These are phyloP conservation scores for Phalacrocorax aristotelis DNA, from an alignment of 2,113 vertebrate genomes.

Conservation along the genomic window DNA sequence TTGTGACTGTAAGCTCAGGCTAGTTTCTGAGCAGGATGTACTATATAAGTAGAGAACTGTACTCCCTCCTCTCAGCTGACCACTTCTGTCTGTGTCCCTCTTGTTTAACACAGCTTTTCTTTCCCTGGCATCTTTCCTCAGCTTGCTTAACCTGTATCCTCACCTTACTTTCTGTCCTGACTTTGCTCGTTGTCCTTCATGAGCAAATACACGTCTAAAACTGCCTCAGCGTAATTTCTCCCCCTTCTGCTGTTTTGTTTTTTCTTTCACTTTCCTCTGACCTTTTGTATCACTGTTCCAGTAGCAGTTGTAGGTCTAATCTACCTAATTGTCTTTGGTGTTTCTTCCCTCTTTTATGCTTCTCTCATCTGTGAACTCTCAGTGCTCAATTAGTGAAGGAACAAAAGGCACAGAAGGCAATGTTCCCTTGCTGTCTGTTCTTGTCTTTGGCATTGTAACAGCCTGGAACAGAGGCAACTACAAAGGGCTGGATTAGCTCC, in stretches of 20 bases:
- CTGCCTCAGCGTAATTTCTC: neutral
- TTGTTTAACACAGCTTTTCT: neutral
- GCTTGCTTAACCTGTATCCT: neutral
- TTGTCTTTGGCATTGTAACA: conserved; percentile 34
- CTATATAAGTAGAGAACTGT: neutral
- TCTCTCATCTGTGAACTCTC: conserved; percentile 39
- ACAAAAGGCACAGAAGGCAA: conserved; percentile 45
- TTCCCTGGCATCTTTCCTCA: neutral
- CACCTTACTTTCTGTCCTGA: neutral
- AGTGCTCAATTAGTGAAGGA: conserved; percentile 36
- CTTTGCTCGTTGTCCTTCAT: neutral
- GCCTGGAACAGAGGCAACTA: conserved; percentile 7
- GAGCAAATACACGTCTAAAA: neutral
- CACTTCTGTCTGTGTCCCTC: neutral
- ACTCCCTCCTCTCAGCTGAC: neutral
- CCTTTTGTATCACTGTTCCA: conserved; percentile 13
- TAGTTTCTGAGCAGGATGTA: neutral
- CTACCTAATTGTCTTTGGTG: conserved; percentile 54
- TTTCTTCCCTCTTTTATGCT: conserved; percentile 11
- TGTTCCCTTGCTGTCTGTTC: conserved; percentile 49
- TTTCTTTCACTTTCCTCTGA: neutral
- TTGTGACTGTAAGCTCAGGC: neutral
- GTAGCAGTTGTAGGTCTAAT: conserved; percentile 45
- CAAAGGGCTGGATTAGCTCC: conserved; percentile 26
- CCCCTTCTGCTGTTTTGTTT: neutral